Percentiles rank a stretch among this genome's conserved stretches.
Evolutionary conservation across 2,888 invertebrate species (phyloP).

Genomic region (Belgica antarctica): DNA sequence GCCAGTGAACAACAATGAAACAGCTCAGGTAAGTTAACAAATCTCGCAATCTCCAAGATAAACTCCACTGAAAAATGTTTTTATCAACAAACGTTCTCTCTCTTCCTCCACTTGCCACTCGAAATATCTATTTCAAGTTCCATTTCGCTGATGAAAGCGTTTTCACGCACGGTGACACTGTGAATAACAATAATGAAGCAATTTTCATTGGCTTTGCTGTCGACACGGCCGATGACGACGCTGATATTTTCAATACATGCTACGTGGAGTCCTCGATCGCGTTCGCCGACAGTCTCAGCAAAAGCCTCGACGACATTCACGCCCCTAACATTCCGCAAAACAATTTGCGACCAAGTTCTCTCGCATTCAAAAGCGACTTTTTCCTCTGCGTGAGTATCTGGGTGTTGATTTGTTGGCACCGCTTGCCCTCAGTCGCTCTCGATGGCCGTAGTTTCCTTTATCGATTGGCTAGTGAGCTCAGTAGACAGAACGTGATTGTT

Average conservation of each 20-base stretch:
- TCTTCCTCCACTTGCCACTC: too few species aligned
- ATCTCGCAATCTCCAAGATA: neutral
- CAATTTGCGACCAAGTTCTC: slow-evolving; percentile 4
- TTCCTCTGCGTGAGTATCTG: slow-evolving; percentile 21
- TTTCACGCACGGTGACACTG: slow-evolving; percentile 2
- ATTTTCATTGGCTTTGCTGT: neutral
- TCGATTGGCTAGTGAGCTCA: too few species aligned
- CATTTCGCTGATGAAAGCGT: neutral
- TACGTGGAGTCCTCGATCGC: slow-evolving; percentile 16
- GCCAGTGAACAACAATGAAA: slow-evolving; percentile 50
- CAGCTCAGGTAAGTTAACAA: slow-evolving; percentile 52
- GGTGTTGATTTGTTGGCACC: neutral
- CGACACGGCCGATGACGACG: slow-evolving; percentile 7
- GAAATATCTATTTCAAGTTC: too few species aligned
- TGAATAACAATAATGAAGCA: slow-evolving; percentile 17
- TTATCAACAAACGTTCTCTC: too few species aligned
- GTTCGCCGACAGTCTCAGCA: neutral
- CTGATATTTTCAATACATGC: slow-evolving; percentile 22
- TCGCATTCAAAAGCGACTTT: slow-evolving; percentile 8
- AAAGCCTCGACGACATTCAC: slow-evolving; percentile 34
- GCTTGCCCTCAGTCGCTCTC: slow-evolving; percentile 1
- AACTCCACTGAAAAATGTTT: neutral
- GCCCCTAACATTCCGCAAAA: neutral
- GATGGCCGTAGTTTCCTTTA: neutral
- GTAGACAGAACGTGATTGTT: slow-evolving; percentile 3